Evolutionary conservation across 2,888 invertebrate genomes (phyloP), one percentile per base, ranked within the genome.

Genomic region (Eupithecia insigniata): DNA sequence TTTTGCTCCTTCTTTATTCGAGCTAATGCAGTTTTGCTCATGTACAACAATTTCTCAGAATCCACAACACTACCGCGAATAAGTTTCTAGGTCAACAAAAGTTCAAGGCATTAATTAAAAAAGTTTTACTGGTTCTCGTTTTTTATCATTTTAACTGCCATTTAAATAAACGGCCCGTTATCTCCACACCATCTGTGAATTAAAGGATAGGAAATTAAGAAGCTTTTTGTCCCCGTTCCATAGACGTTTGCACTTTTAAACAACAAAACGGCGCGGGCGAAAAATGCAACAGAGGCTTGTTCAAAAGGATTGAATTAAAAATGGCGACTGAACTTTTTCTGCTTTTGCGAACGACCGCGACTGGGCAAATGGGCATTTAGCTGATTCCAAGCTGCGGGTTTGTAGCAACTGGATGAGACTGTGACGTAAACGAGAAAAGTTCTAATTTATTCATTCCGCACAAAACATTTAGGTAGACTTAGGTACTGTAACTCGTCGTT

Each of bases 351-450:
- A 84, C 88, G 90, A 89, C 86, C 89, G n/a, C n/a, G 85, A 88
- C 87, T 90, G 88, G 91, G 85, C 91, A 91, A 93, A 92, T 92
- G 90, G 92, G 92, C 92, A 91, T 92, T 92, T 92, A 92, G 90
- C 90, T 81, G 22, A 60, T 30, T 61, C 32, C 32, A n/a, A 32
- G 55, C 55, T 55, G 55, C 14, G 12, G 55, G 51, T 22, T 55
- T 18, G 34, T 62, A n/a, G 12, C 32, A 32, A n/a, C n/a, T 18
- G 18, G 61, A 62, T 30, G 30, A 60, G 60, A 7, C 2, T 4
- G 30, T 61, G 61, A 62, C 32, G 8, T 30, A 62, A 62, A 62
- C n/a, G 34, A 62, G 32, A 34, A 34, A 62, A 62, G 32, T 34
- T 55, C 22, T 22, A 22, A 55, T 55, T 26, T 26, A 3, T 51